Evolutionary conservation across 1,140 invertebrate species (phyloP).

Genomic region (Atopsyche davidsoni): DNA sequence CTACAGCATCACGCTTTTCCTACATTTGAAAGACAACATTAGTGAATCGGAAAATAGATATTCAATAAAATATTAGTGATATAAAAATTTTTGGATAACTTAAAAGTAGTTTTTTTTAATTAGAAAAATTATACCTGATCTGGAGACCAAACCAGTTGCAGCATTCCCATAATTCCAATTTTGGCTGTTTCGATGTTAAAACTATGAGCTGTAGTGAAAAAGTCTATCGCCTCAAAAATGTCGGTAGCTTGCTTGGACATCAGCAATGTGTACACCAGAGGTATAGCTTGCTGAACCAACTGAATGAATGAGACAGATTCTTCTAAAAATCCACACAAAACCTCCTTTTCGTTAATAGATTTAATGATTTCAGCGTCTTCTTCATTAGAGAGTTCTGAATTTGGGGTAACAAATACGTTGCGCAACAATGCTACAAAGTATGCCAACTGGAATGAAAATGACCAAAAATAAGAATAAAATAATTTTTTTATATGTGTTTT

Average conservation of each 20-base stretch:
- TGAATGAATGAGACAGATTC: slow-evolving; percentile 60
- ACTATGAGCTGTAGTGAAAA: slow-evolving; percentile 74
- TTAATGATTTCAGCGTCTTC: slow-evolving; percentile 11
- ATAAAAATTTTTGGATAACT: background rate
- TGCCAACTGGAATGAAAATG: slow-evolving; percentile 34
- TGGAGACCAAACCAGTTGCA: slow-evolving; percentile 67
- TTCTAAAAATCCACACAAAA: slow-evolving; percentile 53
- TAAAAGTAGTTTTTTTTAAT: no score
- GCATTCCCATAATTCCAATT: slow-evolving; percentile 65
- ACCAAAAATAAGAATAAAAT: background rate
- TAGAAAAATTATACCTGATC: slow-evolving; percentile 49
- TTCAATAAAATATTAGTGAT: background rate
- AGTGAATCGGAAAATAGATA: background rate
- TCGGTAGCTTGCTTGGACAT: slow-evolving; percentile 70
- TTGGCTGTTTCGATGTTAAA: slow-evolving; percentile 69
- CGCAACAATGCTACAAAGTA: slow-evolving; percentile 43
- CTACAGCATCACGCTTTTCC: slow-evolving; percentile 53
- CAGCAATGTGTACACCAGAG: slow-evolving; percentile 63
- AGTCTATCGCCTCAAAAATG: slow-evolving; percentile 76
- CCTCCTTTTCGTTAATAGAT: slow-evolving; percentile 45
- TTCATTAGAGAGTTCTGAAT: slow-evolving; percentile 34
- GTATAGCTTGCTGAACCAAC: slow-evolving; percentile 62
- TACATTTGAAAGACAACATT: slow-evolving; percentile 24
- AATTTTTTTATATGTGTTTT: background rate
- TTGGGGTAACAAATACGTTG: slow-evolving; percentile 41